A percentile compares a stretch with the other conserved stretches of the same genome.
Evolutionary conservation across 1,140 invertebrate species (phyloP).

Genomic region (Coelopa frigida): DNA sequence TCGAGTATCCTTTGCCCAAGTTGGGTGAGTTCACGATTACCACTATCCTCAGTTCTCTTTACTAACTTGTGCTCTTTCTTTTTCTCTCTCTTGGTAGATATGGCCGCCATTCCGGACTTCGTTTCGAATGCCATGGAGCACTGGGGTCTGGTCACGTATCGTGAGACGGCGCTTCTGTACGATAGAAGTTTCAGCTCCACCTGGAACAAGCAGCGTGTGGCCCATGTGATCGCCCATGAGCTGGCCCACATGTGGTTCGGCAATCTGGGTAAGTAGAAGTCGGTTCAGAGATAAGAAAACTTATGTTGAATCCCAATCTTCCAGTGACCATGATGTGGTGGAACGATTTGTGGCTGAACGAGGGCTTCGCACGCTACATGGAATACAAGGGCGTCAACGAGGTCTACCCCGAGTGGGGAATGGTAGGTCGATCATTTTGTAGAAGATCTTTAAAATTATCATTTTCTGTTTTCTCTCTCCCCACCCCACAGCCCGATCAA

Average conservation of each 20-base stretch:
- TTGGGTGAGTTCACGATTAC: constrained; percentile 46
- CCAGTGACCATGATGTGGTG: constrained; percentile 86
- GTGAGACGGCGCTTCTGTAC: constrained; percentile 76
- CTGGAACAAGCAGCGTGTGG: constrained; percentile 66
- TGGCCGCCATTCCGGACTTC: constrained; percentile 92
- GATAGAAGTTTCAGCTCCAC: constrained; percentile 61
- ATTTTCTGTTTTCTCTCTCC: not conserved
- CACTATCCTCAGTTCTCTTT: not conserved
- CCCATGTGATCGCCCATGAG: constrained; percentile 79
- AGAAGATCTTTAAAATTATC: constrained; percentile 11
- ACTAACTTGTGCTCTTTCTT: constrained; percentile 10
- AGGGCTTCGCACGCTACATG: constrained; percentile 86
- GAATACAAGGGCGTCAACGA: constrained; percentile 68
- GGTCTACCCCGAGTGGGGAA: constrained; percentile 73
- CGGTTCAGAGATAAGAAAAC: not conserved
- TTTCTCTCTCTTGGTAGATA: constrained; percentile 54
- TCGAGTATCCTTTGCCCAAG: constrained; percentile 81
- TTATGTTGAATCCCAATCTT: constrained; percentile 29
- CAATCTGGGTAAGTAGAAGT: constrained; percentile 58
- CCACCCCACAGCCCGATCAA: constrained; percentile 49
- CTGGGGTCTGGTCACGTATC: constrained; percentile 79
- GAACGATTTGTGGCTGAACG: constrained; percentile 89
- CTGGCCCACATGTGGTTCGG: constrained; percentile 90
- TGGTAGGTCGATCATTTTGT: constrained; percentile 52
- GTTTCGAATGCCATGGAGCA: constrained; percentile 92